Base-by-base conservation (phyloP, 2,797 vertebrate genomes). In the Bradypodion pumilum region DNA sequence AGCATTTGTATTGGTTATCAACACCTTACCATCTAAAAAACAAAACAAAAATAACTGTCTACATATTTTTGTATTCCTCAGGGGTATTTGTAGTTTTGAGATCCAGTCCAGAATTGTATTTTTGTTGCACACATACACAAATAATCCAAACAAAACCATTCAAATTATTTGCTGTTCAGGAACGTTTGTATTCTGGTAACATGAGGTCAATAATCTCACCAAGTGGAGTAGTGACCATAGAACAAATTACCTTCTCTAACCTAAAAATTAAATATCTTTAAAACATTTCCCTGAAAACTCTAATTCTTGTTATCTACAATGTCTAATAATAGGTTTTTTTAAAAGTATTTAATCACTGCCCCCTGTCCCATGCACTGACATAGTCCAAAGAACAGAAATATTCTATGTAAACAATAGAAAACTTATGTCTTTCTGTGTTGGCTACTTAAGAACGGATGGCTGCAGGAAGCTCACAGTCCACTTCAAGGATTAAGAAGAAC, bases 401-500 rank as follows among this genome's bases (percentile, higher is more conserved):
- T n/a, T 78, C 76, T 68, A 52, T 27, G 52, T 21, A 40, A 80
- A 29, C 23, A 69, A 37, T 15, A 69, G 44, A 65, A 69, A 37
- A 80, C 8, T 12, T 35, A 69, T 56, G 15, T 15, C 52, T 13
- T 52, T 68, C 52, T 86, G 44, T 83, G 10, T 21, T 40, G 44
- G 81, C 60, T 32, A 62, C 79, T 60, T 2, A 4, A 83, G 77
- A 37, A 29, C 12, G 49, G 56, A 79, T 68, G 63, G 16, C n/a
- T 85, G 0, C 0, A 52, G 59, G 25, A 44, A 86, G 70, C 69
- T 13, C 2, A 78, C 27, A 42, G 69, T 75, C 32, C 40, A 44
- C 44, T 40, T 37, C 29, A 27, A 1, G 81, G 84, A 86, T 86
- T 79, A 81, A 86, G 70, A 80, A 87, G 63, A 78, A 76, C 32